phyloP scores from a whole-genome alignment of 2,113 vertebrate genomes.

The Nanorana parkeri region DNA sequence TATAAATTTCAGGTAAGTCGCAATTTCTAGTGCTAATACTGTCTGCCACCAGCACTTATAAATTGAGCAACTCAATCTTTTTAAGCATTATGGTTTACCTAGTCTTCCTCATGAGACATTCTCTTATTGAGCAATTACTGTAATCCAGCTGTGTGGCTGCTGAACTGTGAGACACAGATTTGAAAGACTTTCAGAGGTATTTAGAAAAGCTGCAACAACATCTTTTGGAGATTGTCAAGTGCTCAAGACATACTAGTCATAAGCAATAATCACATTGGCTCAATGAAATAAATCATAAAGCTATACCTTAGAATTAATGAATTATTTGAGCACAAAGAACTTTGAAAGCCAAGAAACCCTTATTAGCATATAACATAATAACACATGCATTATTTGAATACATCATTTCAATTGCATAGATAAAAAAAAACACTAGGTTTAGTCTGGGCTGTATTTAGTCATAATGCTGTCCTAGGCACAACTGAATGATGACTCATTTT shows the following conservation, averaged over 20 bases:
- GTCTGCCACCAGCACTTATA: slow-evolving; percentile 19
- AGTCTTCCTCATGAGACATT: slow-evolving; percentile 43
- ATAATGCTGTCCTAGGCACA: no score
- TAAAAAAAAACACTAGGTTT: no score
- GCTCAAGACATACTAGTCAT: neutral
- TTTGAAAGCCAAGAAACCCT: neutral
- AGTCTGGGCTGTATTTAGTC: no score
- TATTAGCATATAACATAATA: no score
- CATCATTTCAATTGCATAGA: no score
- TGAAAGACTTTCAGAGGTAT: slow-evolving; percentile 37
- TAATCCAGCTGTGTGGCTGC: slow-evolving; percentile 53
- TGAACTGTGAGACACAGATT: slow-evolving; percentile 51
- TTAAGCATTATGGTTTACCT: slow-evolving; percentile 54
- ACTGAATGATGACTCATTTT: no score
- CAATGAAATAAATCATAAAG: slow-evolving; percentile 13
- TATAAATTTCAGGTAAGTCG: slow-evolving; percentile 30
- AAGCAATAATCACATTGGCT: slow-evolving; percentile 1
- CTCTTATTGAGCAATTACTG: slow-evolving; percentile 52
- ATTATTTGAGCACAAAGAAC: neutral
- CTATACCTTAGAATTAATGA: neutral
- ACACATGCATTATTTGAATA: no score
- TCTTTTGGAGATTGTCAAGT: slow-evolving; percentile 29
- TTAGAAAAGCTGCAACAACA: slow-evolving; percentile 41
- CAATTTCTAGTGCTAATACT: slow-evolving; percentile 21
- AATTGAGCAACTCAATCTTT: slow-evolving; percentile 49